Conservation (phyloP, 2,888 invertebrate species). For the Andrena trimmerana region DNA sequence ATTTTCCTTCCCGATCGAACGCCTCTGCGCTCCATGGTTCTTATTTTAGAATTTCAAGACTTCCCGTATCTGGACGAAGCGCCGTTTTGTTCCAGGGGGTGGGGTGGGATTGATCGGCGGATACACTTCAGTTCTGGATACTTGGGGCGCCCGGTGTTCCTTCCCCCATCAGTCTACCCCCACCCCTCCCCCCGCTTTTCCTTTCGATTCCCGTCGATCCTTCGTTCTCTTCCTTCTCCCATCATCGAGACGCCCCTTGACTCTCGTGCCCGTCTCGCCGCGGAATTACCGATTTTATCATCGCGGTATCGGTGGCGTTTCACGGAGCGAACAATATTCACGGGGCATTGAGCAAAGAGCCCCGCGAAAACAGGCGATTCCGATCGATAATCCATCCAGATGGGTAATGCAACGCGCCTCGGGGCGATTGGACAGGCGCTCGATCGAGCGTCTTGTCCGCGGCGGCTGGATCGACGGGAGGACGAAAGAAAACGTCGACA, state of each 20-base stretch:
- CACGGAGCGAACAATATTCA: constrained; percentile 8
- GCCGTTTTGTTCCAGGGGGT: constrained; percentile 39
- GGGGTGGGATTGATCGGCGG: constrained; percentile 36
- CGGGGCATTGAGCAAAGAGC: constrained; percentile 18
- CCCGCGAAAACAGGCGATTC: constrained; percentile 28
- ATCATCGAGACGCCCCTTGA: neutral
- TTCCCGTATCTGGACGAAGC: constrained; percentile 20
- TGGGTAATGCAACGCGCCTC: constrained; percentile 20
- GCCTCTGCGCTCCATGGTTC: neutral
- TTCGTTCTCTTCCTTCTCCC: neutral
- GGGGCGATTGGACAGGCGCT: constrained; percentile 48
- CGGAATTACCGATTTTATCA: constrained; percentile 30
- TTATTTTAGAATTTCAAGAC: constrained; percentile 57
- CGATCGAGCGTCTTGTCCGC: constrained; percentile 49
- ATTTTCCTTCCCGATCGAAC: constrained; percentile 47
- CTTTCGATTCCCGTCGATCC: neutral
- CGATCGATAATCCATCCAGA: constrained; percentile 24
- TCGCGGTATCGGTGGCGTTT: constrained; percentile 13
- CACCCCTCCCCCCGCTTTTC: neutral
- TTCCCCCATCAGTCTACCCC: neutral
- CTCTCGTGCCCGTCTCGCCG: neutral
- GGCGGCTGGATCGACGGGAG: constrained; percentile 23
- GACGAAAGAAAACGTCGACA: constrained; percentile 40
- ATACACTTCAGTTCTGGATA: constrained; percentile 10
- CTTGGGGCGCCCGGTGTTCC: neutral